A percentile compares a stretch with the other conserved stretches of the same genome.
These are phyloP conservation scores for Furnarius figulus DNA, from an alignment of 2,113 vertebrate species.

Conservation along the genomic window DNA sequence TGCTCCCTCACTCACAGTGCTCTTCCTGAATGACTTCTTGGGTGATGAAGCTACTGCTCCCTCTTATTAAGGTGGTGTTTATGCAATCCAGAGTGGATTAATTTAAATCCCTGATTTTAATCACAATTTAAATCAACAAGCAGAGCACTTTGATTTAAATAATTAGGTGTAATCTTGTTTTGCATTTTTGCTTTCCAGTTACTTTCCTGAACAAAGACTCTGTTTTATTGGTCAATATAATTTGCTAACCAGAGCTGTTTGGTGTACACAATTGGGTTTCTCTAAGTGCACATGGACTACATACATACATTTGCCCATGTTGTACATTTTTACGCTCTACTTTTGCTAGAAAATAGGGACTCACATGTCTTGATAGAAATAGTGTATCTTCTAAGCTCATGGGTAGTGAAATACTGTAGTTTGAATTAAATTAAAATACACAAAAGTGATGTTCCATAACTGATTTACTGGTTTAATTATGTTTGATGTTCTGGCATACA, in stretches of 20 bases:
- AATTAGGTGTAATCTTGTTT: slow-evolving; percentile 44
- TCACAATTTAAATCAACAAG: slow-evolving; percentile 55
- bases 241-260: slow-evolving; percentile 23
- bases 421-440: slow-evolving; percentile 1
- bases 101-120: slow-evolving; percentile 64
- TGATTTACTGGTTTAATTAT: neutral
- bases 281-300: neutral
- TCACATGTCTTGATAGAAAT: neutral
- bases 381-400: neutral
- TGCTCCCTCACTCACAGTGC: rapidly evolving
- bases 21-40: neutral
- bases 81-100: slow-evolving; percentile 40
- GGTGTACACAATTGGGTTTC: neutral
- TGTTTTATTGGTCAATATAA: slow-evolving; percentile 27
- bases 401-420: neutral
- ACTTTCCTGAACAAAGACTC: slow-evolving; percentile 42
- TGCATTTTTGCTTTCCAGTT: slow-evolving; percentile 63
- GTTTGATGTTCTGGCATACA: neutral
- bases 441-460: neutral
- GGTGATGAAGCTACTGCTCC: neutral
- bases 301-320: neutral
- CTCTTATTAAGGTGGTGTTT: slow-evolving; percentile 2
- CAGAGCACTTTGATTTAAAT: slow-evolving; percentile 53
- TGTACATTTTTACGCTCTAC: neutral
- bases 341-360: neutral